Evolutionary conservation across 2,888 invertebrate species (phyloP).

Genomic region (Andrena trimmerana): DNA sequence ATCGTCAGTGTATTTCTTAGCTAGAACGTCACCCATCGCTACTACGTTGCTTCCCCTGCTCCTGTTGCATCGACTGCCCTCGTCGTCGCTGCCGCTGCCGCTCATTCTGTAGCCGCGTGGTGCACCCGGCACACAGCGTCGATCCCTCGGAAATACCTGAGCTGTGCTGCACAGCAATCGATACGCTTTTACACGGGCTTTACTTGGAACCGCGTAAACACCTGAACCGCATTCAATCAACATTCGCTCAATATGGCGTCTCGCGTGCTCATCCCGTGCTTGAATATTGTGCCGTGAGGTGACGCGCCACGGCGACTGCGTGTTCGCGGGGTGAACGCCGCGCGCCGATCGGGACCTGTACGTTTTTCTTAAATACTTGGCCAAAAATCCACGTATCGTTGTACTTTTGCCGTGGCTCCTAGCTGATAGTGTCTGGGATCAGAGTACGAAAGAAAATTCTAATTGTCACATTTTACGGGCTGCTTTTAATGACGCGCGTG

Average conservation of each 20-base stretch:
- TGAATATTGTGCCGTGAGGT: constrained; percentile 35
- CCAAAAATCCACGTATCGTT: not conserved
- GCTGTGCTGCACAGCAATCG: constrained; percentile 46
- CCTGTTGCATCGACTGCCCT: constrained; percentile 74
- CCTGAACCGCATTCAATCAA: constrained; percentile 77
- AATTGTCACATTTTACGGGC: not conserved
- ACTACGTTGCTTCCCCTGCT: constrained; percentile 76
- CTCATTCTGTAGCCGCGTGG: constrained; percentile 71
- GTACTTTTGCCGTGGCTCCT: fast-evolving
- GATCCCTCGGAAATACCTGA: constrained; percentile 33
- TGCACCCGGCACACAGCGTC: constrained; percentile 27
- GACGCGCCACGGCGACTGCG: constrained; percentile 46
- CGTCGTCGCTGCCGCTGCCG: constrained; percentile 70
- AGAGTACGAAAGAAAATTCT: constrained; percentile 19
- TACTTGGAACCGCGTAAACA: constrained; percentile 77
- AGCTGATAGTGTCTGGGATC: fast-evolving
- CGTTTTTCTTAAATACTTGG: constrained; percentile 15
- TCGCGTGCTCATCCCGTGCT: constrained; percentile 55
- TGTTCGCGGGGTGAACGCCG: not conserved
- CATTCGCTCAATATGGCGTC: constrained; percentile 80
- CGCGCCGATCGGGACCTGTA: not conserved
- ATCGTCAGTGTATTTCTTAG: constrained; percentile 73
- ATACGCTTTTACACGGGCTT: constrained; percentile 62
- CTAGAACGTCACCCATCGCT: constrained; percentile 83
- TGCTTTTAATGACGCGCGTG: not conserved